These are phyloP conservation scores for Fulmarus glacialis DNA, from an alignment of 2,113 vertebrate species.

Conservation along the genomic window DNA sequence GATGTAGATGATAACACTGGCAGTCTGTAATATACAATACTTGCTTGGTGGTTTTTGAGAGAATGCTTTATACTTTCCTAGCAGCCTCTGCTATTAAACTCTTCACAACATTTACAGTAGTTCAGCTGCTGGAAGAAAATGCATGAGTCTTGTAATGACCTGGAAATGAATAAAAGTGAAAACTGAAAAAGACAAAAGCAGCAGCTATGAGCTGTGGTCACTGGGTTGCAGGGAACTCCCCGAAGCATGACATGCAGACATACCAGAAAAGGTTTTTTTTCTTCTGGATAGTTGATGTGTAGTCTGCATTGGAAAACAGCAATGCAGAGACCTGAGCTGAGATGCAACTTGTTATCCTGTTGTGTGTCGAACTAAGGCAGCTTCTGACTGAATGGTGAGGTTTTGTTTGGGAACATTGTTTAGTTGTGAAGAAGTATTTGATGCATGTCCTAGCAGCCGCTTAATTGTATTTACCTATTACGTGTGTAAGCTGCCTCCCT, in stretches of 20 bases:
- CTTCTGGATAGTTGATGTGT: neutral
- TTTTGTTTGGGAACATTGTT: neutral
- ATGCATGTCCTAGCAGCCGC: neutral
- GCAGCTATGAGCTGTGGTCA: neutral
- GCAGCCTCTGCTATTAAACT: neutral
- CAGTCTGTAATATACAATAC: neutral
- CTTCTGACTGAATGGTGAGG: neutral
- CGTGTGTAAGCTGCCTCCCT: neutral
- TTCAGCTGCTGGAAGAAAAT: slow-evolving; percentile 43
- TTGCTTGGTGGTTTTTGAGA: neutral
- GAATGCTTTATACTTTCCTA: neutral
- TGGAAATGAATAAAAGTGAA: slow-evolving; percentile 32
- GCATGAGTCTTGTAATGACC: neutral
- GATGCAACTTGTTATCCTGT: neutral
- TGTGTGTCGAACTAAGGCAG: neutral
- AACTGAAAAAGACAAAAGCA: neutral
- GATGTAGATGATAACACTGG: neutral
- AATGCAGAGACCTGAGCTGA: neutral
- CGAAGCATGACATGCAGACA: neutral
- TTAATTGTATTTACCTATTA: neutral
- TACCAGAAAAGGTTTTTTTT: neutral
- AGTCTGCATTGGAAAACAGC: neutral
- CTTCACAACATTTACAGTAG: slow-evolving; percentile 27
- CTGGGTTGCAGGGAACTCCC: neutral
- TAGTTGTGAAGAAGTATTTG: neutral